Percentiles rank a stretch among this genome's conserved stretches.
Evolutionary conservation across 1,140 invertebrate species (phyloP).

Genomic region (Drosophila setifemur): DNA sequence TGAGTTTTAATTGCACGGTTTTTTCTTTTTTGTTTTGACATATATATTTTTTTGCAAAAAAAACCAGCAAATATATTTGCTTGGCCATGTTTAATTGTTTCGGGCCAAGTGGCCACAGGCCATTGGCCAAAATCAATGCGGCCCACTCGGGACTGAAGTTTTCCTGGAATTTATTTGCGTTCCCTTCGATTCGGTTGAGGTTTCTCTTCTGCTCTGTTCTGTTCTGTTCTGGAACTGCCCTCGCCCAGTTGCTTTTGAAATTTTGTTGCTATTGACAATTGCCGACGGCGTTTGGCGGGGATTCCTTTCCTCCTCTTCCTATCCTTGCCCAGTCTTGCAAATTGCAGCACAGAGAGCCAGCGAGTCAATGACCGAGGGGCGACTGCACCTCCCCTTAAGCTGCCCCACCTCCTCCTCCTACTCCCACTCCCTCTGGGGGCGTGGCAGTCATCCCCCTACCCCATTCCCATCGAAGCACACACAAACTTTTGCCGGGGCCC

Average conservation of each 20-base stretch:
- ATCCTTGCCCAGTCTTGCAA: constrained; percentile 53
- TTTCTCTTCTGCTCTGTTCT: not conserved
- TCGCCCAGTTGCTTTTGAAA: constrained; percentile 45
- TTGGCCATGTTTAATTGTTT: constrained; percentile 5
- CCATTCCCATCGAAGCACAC: constrained; percentile 2
- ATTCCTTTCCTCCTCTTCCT: no score
- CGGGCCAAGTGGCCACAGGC: constrained; percentile 43
- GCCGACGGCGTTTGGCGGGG: not conserved
- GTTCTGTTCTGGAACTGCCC: constrained; percentile 12
- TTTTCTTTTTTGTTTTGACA: no score
- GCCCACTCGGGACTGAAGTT: constrained; percentile 24
- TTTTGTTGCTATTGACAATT: constrained; percentile 76
- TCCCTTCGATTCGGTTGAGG: not conserved
- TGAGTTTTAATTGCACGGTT: no score
- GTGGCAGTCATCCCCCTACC: not conserved
- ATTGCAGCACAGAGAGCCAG: constrained; percentile 54
- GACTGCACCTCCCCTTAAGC: constrained; percentile 16
- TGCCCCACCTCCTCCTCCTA: no score
- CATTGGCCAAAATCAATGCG: constrained; percentile 77
- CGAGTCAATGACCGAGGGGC: constrained; percentile 73
- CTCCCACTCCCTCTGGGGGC: not conserved
- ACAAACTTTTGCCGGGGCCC: not conserved
- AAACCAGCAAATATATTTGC: no score
- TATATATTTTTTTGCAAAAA: no score
- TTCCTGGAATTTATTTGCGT: not conserved